phyloP scores from a whole-genome alignment of 1,140 invertebrate species.

The Bombus affinis region DNA sequence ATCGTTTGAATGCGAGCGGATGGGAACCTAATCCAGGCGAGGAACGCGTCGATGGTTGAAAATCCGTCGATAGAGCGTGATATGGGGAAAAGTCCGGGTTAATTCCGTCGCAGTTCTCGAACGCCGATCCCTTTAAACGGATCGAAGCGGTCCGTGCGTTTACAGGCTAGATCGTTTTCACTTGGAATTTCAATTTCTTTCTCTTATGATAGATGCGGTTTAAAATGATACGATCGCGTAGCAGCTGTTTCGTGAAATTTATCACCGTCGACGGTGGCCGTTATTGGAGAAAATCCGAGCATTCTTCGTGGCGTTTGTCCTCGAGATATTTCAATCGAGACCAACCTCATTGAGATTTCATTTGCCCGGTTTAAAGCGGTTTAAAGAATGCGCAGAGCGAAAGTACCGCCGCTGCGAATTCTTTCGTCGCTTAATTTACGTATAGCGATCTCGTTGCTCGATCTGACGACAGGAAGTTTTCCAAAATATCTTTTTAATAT shows the following conservation, averaged over 20 bases:
- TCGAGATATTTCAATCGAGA: constrained; percentile 15
- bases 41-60: neutral
- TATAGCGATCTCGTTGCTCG: neutral
- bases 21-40: neutral
- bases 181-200: neutral
- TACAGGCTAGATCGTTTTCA: neutral
- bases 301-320: neutral
- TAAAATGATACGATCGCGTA: neutral
- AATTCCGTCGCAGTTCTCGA: neutral
- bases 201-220: neutral
- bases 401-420: constrained; percentile 7
- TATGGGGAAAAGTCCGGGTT: neutral
- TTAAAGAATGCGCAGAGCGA: constrained; percentile 11
- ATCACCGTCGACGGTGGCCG: neutral
- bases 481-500: neutral
- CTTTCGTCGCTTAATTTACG: neutral
- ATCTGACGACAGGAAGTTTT: neutral
- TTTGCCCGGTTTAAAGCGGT: neutral
- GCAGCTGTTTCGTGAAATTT: neutral
- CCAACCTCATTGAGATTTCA: constrained; percentile 6
- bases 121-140: neutral
- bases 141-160: neutral
- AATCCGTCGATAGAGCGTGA: neutral
- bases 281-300: neutral
- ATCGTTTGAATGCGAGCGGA: neutral